These are phyloP conservation scores for Acrocera orbiculus DNA, from an alignment of 2,888 invertebrate species.

Conservation along the genomic window DNA sequence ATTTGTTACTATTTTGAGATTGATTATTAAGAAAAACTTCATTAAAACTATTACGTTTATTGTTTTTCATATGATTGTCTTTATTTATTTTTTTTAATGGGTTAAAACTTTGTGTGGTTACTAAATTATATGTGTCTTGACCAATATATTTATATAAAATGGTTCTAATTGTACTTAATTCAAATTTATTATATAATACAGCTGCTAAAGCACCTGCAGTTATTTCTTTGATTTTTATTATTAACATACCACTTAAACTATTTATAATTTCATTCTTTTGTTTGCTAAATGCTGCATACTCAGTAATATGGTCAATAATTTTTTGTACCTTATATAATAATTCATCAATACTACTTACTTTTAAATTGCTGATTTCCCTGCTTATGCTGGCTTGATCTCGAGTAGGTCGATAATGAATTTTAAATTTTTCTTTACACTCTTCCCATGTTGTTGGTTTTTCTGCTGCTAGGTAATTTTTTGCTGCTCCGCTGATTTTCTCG, in stretches of 20 bases:
- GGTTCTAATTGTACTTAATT: not conserved
- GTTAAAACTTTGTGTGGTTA: not conserved
- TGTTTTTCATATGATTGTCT: not conserved
- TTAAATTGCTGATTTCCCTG: not conserved
- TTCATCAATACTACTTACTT: conserved; percentile 1
- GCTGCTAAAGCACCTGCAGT: not conserved
- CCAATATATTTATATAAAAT: conserved; percentile 1
- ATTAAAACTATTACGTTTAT: not conserved
- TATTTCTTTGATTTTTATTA: conserved; percentile 1
- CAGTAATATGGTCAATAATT: not conserved
- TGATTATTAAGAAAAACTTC: not conserved
- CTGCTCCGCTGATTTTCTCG: not conserved
- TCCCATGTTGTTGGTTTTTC: not conserved
- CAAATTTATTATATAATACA: too few relatives aligned
- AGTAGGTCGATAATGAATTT: not conserved
- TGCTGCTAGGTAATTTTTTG: not conserved
- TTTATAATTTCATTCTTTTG: not conserved
- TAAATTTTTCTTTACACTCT: not conserved
- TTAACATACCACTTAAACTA: not conserved
- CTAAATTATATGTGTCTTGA: conserved; percentile 3
- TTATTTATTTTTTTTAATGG: too few relatives aligned
- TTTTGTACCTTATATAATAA: conserved; percentile 1
- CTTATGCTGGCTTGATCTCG: not conserved
- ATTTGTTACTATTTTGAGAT: not conserved
- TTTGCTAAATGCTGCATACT: conserved; percentile 1